Conservation (phyloP, 2,113 vertebrate genomes). For the Ploceus nigricollis region DNA sequence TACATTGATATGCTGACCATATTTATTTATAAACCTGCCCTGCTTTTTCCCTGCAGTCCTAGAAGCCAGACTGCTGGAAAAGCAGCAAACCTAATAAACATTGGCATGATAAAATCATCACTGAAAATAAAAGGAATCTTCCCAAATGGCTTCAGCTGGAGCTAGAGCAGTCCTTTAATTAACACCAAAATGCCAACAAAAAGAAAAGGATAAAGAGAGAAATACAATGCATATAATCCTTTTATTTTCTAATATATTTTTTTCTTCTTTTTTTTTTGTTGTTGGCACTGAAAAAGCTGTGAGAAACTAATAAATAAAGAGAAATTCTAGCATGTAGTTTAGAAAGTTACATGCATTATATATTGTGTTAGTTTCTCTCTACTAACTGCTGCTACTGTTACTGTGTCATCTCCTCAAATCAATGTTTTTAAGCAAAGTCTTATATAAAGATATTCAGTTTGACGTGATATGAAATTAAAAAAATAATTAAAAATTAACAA, state of each 20-base stretch:
- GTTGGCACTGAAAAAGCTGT: not conserved
- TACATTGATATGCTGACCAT: not conserved
- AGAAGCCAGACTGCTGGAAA: slow-evolving; percentile 1
- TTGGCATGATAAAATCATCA: slow-evolving; percentile 25
- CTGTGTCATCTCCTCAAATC: not conserved
- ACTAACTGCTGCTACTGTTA: not conserved
- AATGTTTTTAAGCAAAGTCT: not conserved
- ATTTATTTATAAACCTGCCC: not conserved
- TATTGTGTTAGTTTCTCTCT: not conserved
- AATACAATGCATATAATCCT: not conserved
- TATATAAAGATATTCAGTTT: not conserved
- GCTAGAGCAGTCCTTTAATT: not conserved
- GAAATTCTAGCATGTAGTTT: not conserved
- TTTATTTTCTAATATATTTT: not conserved
- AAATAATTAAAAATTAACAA: not conserved
- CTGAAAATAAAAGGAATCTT: slow-evolving; percentile 31
- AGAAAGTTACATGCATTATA: not conserved
- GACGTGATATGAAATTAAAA: not conserved
- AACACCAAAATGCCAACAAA: not conserved
- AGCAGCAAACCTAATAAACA: slow-evolving; percentile 10
- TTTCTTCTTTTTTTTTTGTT: not conserved
- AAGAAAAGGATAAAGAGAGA: not conserved
- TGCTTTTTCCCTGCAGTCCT: not conserved
- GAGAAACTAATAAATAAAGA: not conserved
- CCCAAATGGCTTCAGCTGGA: not conserved